Evolutionary conservation across 2,797 vertebrate genomes (phyloP).

Genomic region (Kryptopterus vitreolus): DNA sequence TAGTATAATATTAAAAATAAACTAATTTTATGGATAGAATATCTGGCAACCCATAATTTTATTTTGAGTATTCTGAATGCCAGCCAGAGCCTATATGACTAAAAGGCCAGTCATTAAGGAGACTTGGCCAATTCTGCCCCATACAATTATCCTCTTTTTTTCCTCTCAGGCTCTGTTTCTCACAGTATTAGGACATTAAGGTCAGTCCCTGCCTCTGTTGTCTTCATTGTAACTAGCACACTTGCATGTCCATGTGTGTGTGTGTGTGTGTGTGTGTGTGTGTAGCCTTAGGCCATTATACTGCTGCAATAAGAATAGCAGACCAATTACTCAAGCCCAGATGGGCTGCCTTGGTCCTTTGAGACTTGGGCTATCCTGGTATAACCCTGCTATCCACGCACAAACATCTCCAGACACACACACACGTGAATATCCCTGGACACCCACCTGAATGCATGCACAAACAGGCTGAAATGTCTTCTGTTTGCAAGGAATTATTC

Average conservation of each 20-base stretch:
- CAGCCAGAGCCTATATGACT: constrained; percentile 31
- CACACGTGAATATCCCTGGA: constrained; percentile 21
- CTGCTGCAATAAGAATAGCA: constrained; percentile 77
- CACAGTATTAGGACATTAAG: constrained; percentile 61
- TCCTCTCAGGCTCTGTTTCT: constrained; percentile 20
- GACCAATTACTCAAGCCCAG: constrained; percentile 77
- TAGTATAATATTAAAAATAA: not conserved
- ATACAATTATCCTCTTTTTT: constrained; percentile 35
- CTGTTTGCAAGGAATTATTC: constrained; percentile 25
- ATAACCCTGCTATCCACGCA: constrained; percentile 26
- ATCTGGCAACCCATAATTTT: constrained; percentile 27
- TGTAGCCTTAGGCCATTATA: constrained; percentile 72
- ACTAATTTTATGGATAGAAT: not conserved
- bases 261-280: constrained; percentile 56
- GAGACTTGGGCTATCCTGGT: constrained; percentile 62
- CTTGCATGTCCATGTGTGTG: constrained; percentile 65
- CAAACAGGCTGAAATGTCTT: not conserved
- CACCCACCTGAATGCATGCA: constrained; percentile 21
- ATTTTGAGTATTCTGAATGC: constrained; percentile 33
- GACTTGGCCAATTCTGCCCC: constrained; percentile 23
- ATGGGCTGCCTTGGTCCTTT: constrained; percentile 70
- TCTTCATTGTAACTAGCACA: constrained; percentile 66
- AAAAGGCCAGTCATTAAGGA: constrained; percentile 48
- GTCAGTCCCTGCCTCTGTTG: constrained; percentile 70
- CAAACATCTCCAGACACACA: constrained; percentile 18